Evolutionary conservation across 1,140 invertebrate species (phyloP), one percentile per base, ranked within the genome.

Genomic region (Gonatopus flavifemur): DNA sequence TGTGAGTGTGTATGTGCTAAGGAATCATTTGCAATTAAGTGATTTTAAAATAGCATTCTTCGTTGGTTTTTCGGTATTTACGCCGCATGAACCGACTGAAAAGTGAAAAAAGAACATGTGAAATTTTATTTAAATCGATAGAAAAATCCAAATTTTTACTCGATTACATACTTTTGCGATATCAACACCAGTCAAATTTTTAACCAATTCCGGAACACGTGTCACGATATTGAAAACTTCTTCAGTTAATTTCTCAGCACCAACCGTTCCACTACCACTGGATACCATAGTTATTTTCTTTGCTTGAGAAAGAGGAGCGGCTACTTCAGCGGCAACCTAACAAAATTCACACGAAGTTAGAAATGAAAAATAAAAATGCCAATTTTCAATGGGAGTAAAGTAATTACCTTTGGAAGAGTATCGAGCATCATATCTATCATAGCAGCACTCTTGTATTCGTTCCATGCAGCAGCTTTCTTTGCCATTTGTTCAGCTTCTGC

Each of bases 371-470:
- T 50, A 16, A 13, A 44, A 37, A 28, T 16, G n/a, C n/a, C n/a
- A 20, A 19, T 24, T 10, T 42, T 18, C 12, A 18, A 3, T 19
- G 21, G 5, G 22, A 31, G 19, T n/a, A 24, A 31, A 33, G 0
- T 1, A 35, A 52, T 57, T 80, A 96, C 94, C 85, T 94, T 96
- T 30, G 96, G 95, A 65, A 98, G 76, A n/a, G 90, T 92, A 44
- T 97, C 93, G 16, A 98, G 83, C 66, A 97, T 87, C 95, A 98
- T 98, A 66, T 98, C 95, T 41, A 97, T 86, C 87, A 98, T 95
- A 25, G 96, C 96, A 37, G 96, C 95, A 54, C 92, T 93, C 57
- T 94, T 91, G 70, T 97, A 98, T 67, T 97, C 93, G 67, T 90
- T 93, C 86, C 89, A 98, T 18, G 96, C 96, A 62, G 96, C 93